A percentile compares a stretch with the other conserved stretches of the same genome.
Conservation (phyloP, 2,113 vertebrate species). For the Corvus hawaiiensis region DNA sequence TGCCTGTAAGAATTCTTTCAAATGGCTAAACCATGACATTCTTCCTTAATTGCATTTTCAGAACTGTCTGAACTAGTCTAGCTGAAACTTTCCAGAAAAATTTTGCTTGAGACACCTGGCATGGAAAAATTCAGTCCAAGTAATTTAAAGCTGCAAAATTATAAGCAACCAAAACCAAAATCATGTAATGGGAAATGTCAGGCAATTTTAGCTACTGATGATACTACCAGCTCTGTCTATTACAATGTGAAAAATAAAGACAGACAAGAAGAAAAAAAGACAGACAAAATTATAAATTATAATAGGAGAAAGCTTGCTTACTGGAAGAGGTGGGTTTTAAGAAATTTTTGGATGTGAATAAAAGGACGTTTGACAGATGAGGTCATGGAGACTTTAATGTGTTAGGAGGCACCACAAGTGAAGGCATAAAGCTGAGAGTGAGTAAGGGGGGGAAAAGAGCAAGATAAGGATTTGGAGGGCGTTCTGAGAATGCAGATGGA, state of each 20-base stretch:
- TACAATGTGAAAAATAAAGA: constrained; percentile 26
- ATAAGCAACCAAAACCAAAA: constrained; percentile 48
- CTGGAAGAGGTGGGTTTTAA: constrained; percentile 12
- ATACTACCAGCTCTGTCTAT: constrained; percentile 37
- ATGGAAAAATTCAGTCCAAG: constrained; percentile 60
- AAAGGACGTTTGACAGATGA: not conserved
- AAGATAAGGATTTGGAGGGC: not conserved
- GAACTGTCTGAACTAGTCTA: constrained; percentile 46
- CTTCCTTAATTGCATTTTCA: constrained; percentile 54
- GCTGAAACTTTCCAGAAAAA: constrained; percentile 61
- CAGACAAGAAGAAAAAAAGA: not conserved
- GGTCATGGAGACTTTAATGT: constrained; percentile 34
- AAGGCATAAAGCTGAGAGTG: not conserved
- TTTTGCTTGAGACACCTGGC: constrained; percentile 52
- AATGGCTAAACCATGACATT: not conserved
- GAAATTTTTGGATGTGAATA: constrained; percentile 48
- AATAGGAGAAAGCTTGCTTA: constrained; percentile 14
- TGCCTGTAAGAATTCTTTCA: not conserved
- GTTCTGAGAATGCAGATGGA: not conserved
- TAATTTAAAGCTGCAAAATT: constrained; percentile 56
- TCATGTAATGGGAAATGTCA: constrained; percentile 59
- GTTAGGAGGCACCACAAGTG: not conserved
- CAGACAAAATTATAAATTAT: constrained; percentile 8
- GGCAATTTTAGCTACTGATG: constrained; percentile 48
- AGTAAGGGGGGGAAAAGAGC: not conserved